A percentile compares a stretch with the other conserved stretches of the same genome.
phyloP scores from a whole-genome alignment of 1,140 invertebrate species.

The Eueides isabella region DNA sequence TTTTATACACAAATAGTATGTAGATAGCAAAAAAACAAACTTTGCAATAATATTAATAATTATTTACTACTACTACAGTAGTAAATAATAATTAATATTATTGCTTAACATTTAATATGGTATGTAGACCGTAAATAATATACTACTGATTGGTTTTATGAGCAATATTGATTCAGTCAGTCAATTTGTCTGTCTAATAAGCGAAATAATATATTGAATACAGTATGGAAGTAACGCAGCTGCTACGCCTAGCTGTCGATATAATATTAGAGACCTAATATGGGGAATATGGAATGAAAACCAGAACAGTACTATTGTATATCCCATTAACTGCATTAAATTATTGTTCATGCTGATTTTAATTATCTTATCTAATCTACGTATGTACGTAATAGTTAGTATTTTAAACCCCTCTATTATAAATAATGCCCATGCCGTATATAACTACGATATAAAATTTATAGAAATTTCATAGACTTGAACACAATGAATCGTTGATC shows the following conservation, averaged over 20 bases:
- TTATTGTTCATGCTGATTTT: background rate
- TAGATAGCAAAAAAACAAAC: too few relatives aligned
- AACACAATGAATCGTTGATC: constrained; percentile 44
- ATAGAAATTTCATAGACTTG: constrained; percentile 20
- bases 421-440: background rate
- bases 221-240: constrained; percentile 11
- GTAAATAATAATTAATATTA: background rate
- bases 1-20: too few relatives aligned
- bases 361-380: background rate
- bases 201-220: constrained; percentile 19
- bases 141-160: background rate
- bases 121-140: constrained; percentile 14
- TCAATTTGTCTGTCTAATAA: constrained; percentile 20
- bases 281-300: constrained; percentile 1
- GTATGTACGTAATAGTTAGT: too few relatives aligned
- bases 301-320: background rate
- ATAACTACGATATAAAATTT: background rate
- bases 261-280: constrained; percentile 10
- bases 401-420: background rate
- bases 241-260: constrained; percentile 14
- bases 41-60: too few relatives aligned
- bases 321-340: background rate
- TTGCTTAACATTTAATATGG: background rate
- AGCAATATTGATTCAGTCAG: constrained; percentile 16
- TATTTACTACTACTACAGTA: background rate